A percentile compares a stretch with the other conserved stretches of the same genome.
phyloP scores from a whole-genome alignment of 2,797 vertebrate genomes.

The Pachyuromys duprasi region DNA sequence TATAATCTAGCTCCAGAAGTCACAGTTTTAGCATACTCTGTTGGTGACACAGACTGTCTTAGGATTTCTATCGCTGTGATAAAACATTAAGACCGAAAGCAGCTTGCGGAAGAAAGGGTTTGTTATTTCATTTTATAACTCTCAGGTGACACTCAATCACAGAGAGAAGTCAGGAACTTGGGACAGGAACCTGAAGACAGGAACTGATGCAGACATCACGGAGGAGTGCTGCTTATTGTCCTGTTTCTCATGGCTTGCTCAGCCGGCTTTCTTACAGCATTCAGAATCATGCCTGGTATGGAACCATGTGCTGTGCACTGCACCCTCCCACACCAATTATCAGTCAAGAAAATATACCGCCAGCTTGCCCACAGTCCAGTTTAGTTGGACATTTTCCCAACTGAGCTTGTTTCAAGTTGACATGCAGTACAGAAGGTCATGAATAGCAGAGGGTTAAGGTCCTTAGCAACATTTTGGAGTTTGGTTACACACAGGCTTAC shows the following conservation, averaged over 20 bases:
- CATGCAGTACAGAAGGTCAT: not conserved
- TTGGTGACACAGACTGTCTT: not conserved
- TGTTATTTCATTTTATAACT: no score
- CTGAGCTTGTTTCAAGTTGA: not conserved
- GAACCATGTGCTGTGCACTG: not conserved
- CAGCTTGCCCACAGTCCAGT: not conserved
- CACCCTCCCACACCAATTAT: not conserved
- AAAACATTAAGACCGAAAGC: no score
- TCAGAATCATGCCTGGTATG: not conserved
- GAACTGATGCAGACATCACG: not conserved
- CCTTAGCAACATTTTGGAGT: not conserved
- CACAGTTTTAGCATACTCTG: not conserved
- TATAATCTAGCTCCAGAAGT: not conserved
- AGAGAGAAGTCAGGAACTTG: not conserved
- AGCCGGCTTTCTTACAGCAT: not conserved
- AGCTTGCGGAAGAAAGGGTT: not conserved
- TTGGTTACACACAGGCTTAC: not conserved
- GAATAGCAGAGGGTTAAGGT: not conserved
- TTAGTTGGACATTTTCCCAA: not conserved
- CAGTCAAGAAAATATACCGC: not conserved
- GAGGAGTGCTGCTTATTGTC: not conserved
- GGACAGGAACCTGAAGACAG: not conserved
- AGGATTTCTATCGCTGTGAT: not conserved
- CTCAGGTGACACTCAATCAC: not conserved
- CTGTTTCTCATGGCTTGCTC: not conserved